Base-by-base conservation (phyloP, 2,888 invertebrate species). In the Brachynemurus nebulosus region DNA sequence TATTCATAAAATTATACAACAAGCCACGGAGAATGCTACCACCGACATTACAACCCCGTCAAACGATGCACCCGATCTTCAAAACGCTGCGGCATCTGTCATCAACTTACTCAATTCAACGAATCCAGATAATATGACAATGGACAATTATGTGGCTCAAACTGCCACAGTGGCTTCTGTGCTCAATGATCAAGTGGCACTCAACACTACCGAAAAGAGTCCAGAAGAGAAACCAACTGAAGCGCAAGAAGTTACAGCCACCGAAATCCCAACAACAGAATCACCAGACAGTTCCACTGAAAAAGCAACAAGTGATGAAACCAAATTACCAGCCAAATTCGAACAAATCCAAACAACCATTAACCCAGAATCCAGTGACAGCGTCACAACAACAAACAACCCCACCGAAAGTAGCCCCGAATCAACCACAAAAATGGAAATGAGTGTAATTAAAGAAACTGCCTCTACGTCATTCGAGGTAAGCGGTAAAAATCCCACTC, bases 371-470 rank as follows among this genome's bases (percentile, higher is more conserved):
- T 36, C 36, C 9, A 20, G 17, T 37, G 21, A 43, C 23, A 43
- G 21, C 8, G 21, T 9, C 33, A 34, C 11, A n/a, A 16, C n/a
- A 14, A n/a, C 16, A 41, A 9, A 34, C 12, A 16, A 33, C 3
- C 3, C 33, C 33, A 34, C 16, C 21, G 27, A 40, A 40, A 25
- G 4, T 25, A 3, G 11, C 12, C n/a, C 17, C 11, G 19, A 19
- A 19, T 37, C 37, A 19, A 54, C 57, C n/a, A 56, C 59, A 4
- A 43, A 43, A 21, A 38, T 45, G 11, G 18, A 25, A 36, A 45
- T 23, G 14, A 18, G 27, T n/a, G 23, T 39, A 38, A n/a, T 37
- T 6, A 37, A 20, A 41, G 20, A 30, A 39, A 39, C 20, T 3
- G 6, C 47, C 7, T 14, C 35, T 2, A 30, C 30, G n/a, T 30